A percentile compares a stretch with the other conserved stretches of the same genome.
Evolutionary conservation across 2,113 vertebrate species (phyloP).

Genomic region (Pangasianodon gigas): DNA sequence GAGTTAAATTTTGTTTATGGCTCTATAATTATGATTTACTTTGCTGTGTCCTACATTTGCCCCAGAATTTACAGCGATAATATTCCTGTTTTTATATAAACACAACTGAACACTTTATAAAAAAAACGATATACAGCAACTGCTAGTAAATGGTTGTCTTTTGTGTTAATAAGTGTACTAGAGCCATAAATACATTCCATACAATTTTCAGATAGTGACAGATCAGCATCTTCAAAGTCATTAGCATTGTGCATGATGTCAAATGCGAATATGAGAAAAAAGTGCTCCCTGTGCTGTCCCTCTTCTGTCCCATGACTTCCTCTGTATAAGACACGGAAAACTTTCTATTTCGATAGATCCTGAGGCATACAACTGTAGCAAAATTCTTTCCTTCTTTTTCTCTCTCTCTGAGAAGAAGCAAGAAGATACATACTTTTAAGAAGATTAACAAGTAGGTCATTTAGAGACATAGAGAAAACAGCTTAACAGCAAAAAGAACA

Average conservation of each 20-base stretch:
- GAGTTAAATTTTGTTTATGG: background rate
- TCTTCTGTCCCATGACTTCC: constrained; percentile 10
- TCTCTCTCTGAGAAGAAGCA: constrained; percentile 37
- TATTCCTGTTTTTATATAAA: background rate
- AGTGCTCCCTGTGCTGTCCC: no score
- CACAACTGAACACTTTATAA: background rate
- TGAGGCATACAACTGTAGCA: constrained; percentile 45
- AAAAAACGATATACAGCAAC: background rate
- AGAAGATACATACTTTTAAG: constrained; percentile 24
- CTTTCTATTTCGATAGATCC: background rate
- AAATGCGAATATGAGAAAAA: constrained; percentile 3
- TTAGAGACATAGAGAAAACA: constrained; percentile 44
- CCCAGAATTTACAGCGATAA: background rate
- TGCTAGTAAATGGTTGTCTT: background rate
- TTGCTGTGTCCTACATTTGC: background rate
- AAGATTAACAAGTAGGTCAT: constrained; percentile 65
- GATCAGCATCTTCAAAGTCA: background rate
- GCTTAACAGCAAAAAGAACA: constrained; percentile 33
- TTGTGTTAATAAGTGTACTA: background rate
- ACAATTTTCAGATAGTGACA: background rate
- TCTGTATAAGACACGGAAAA: constrained; percentile 15
- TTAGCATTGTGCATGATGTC: constrained; percentile 13
- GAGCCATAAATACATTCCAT: background rate
- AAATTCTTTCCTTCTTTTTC: constrained; percentile 22
- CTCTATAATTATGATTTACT: background rate